Base-by-base conservation (phyloP, 2,113 vertebrate genomes). In the Tichodroma muraria region DNA sequence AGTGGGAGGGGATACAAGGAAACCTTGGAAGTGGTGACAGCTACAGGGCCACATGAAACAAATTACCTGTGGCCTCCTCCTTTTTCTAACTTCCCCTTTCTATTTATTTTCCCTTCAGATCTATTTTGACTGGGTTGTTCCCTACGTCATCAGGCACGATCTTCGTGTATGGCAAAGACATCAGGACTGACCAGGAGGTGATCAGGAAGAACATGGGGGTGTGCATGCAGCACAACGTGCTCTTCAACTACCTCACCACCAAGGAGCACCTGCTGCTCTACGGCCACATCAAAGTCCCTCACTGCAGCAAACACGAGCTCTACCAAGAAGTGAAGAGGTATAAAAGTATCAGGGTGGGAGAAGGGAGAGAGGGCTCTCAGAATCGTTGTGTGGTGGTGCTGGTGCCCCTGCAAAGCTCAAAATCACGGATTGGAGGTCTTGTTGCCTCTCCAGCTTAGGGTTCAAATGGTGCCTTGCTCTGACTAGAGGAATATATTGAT, bases 171-270 rank as follows among this genome's bases (percentile, higher is more conserved):
- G 99, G 98, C 37, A 98, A 97, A 96, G 98, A 99, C 90, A 99
- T 98, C 97, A 98, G 98, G 94, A 96, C 91, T 40, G 97, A 98
- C 83, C 98, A 98, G 5, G 97, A 98, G 17, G 96, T 96, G 2
- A 92, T 99, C 31, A 98, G 99, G 77, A 98, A 97, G 93, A 98
- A 98, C 65, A 98, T 99, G 93, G 99, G 99, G 0, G 98, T 99
- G 75, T 99, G 99, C 94, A 99, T 99, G 99, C 99, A 99, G 85
- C 99, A 99, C 9, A 98, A 99, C 0, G 99, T 99, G 79, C 97
- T 99, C 75, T 99, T 99, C 83, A 98, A 99, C 84, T 98, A 99
- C 89, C 98, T 99, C 88, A 99, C 99, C 52, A 97, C 98, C 27
- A 98, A 99, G 86, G 99, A 99, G 44, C 99, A 99, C 93, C 97